phyloP scores from a whole-genome alignment of 2,797 vertebrate genomes.

The Parotocinclus haroldoi region DNA sequence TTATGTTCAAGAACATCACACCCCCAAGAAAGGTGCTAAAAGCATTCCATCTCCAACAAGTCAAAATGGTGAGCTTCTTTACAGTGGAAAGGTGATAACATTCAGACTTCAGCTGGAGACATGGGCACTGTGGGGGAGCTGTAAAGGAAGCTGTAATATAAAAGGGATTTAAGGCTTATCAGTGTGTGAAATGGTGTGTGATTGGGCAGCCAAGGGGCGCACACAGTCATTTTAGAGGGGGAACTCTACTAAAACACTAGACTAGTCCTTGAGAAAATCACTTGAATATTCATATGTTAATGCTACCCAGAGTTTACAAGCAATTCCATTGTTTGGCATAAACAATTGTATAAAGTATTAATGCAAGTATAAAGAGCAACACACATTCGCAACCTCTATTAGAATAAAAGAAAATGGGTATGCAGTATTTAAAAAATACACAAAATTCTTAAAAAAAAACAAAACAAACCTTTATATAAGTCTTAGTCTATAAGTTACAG shows the following conservation, averaged over 20 bases:
- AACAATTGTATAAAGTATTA: no score
- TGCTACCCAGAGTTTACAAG: no score
- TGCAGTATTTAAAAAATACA: no score
- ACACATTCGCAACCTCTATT: conserved; percentile 44
- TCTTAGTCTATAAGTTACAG: no score
- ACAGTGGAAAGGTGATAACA: conserved; percentile 61
- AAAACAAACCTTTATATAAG: no score
- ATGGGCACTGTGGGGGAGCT: conserved; percentile 59
- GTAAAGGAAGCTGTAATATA: conserved; percentile 71
- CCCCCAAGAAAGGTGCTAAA: conserved; percentile 58
- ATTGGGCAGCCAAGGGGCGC: conserved; percentile 32
- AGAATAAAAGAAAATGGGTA: no score
- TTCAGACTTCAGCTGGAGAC: conserved; percentile 62
- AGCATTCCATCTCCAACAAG: conserved; percentile 59
- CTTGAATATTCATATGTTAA: conserved; percentile 43
- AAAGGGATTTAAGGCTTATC: conserved; percentile 64
- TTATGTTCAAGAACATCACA: not conserved
- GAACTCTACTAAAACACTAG: conserved; percentile 36
- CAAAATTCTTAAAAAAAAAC: no score
- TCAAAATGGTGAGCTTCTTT: conserved; percentile 62
- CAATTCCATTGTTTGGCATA: no score
- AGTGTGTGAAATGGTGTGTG: conserved; percentile 47
- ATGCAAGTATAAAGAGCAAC: no score
- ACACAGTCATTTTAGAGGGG: conserved; percentile 42
- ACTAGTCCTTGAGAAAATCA: conserved; percentile 28